Evolutionary conservation across 2,797 vertebrate species (phyloP).

Genomic region (Lycodopsis pacificus): DNA sequence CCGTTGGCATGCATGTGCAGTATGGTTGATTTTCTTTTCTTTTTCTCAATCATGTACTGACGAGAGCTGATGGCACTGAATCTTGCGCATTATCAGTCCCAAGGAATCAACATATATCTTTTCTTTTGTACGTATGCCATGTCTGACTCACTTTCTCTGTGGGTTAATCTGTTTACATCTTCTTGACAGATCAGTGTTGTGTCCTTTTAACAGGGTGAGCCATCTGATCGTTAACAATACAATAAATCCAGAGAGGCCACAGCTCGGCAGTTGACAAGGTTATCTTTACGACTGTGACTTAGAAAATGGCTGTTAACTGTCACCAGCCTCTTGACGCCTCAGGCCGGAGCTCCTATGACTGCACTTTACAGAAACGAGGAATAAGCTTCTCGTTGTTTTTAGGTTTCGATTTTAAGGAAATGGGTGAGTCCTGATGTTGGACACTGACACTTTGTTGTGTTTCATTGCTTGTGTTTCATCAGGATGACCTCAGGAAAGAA

Average conservation of each 20-base stretch:
- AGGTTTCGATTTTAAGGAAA: background rate
- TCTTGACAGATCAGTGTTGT: slow-evolving; percentile 2
- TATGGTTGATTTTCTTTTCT: background rate
- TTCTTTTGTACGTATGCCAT: background rate
- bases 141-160: background rate
- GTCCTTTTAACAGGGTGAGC: slow-evolving; percentile 9
- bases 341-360: background rate
- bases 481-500: slow-evolving; percentile 97
- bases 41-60: background rate
- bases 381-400: background rate
- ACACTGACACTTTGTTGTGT: background rate
- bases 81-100: background rate
- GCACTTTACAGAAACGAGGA: background rate
- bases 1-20: background rate
- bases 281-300: slow-evolving; percentile 37
- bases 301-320: slow-evolving; percentile 27
- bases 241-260: slow-evolving; percentile 36
- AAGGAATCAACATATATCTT: background rate
- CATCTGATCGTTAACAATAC: slow-evolving; percentile 32
- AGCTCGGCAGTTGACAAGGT: slow-evolving; percentile 42
- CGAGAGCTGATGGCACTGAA: background rate
- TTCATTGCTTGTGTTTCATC: slow-evolving; percentile 11
- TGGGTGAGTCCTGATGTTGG: background rate
- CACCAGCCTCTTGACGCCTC: background rate
- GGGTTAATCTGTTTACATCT: background rate